A percentile compares a stretch with the other conserved stretches of the same genome.
Conservation (phyloP, 2,797 vertebrate genomes). For the Synanceia verrucosa region DNA sequence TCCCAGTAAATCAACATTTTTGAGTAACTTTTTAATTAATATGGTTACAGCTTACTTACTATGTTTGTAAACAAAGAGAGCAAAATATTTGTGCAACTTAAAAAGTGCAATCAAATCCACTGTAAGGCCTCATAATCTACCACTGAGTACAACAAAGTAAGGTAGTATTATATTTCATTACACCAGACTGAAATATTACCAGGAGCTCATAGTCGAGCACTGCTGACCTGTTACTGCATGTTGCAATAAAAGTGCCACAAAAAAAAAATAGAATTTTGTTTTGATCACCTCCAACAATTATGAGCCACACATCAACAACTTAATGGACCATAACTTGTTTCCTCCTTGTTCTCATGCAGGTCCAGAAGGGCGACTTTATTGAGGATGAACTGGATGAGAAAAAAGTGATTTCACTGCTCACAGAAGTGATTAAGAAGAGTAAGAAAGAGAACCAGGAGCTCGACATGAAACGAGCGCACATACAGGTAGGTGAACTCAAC, state of each 20-base stretch:
- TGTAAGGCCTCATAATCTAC: background rate
- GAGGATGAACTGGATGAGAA: constrained; percentile 67
- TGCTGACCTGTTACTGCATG: background rate
- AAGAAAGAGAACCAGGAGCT: constrained; percentile 80
- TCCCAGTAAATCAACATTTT: background rate
- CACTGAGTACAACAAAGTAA: background rate
- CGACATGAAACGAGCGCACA: constrained; percentile 59
- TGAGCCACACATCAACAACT: background rate
- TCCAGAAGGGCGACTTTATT: constrained; percentile 2
- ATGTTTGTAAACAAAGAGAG: background rate
- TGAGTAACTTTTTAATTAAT: background rate
- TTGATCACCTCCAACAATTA: background rate
- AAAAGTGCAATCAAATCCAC: background rate
- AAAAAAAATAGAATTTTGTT: background rate
- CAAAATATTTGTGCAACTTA: background rate
- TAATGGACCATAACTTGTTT: background rate
- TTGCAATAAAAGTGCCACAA: background rate
- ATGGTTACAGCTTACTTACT: background rate
- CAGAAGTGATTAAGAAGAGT: constrained; percentile 74
- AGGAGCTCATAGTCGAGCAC: background rate
- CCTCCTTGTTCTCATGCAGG: background rate
- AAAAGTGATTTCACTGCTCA: constrained; percentile 55
- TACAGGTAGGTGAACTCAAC: constrained; percentile 83
- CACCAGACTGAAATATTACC: background rate
- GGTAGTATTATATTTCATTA: background rate